Percentiles rank a stretch among this genome's conserved stretches.
These are phyloP conservation scores for Clupea harengus DNA, from an alignment of 2,113 vertebrate species.

Conservation along the genomic window DNA sequence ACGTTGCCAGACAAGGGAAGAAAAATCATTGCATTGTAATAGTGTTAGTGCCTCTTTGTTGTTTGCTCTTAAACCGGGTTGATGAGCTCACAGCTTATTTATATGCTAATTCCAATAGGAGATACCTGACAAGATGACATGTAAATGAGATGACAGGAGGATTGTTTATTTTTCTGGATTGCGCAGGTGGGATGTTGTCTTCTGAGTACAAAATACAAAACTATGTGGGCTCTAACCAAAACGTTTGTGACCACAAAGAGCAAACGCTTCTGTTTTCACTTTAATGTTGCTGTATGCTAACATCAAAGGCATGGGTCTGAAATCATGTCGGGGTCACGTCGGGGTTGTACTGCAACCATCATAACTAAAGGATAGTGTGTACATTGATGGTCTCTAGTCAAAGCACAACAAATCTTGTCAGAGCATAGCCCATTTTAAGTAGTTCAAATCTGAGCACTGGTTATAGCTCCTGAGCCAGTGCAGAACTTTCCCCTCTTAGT, in stretches of 20 bases:
- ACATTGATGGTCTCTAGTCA: too few species aligned
- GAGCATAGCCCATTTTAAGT: too few species aligned
- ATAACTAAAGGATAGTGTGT: too few species aligned
- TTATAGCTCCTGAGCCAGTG: too few species aligned
- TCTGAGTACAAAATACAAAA: neutral
- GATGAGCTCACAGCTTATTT: neutral
- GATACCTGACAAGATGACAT: conserved; percentile 9
- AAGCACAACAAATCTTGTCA: too few species aligned
- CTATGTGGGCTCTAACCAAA: neutral
- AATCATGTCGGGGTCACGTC: too few species aligned
- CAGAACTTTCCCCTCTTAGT: too few species aligned
- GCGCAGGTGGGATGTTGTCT: neutral
- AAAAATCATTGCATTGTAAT: conserved; percentile 2
- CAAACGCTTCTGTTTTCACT: neutral
- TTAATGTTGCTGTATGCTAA: neutral
- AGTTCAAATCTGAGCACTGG: too few species aligned
- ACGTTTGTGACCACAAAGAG: neutral
- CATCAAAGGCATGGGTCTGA: too few species aligned
- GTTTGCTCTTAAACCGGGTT: conserved; percentile 1
- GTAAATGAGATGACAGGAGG: neutral
- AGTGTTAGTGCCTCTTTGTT: neutral
- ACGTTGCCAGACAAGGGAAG: neutral
- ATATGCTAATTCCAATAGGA: conserved; percentile 2
- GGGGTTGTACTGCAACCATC: too few species aligned
- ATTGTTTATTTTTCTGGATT: neutral